Evolutionary conservation across 2,113 vertebrate species (phyloP), one percentile per base, ranked within the genome.

Genomic region (Emydocephalus ijimae): DNA sequence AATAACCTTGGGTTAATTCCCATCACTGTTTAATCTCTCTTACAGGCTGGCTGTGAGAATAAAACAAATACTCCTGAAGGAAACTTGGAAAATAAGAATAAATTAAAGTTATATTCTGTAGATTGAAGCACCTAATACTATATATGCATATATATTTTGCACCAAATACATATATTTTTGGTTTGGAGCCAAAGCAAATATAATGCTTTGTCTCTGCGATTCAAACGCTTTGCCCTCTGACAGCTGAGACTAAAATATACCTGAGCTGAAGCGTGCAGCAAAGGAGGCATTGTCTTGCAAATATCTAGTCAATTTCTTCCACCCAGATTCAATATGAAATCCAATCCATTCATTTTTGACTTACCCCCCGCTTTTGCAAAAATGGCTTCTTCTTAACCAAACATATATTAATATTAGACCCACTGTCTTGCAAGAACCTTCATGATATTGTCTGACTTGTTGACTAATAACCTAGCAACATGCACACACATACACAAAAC

Each of bases 401-500:
- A 91, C 3, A 69, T 4, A 69, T 54, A 91, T 96, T 94, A 94
- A 92, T 93, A 93, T 91, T 94, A 95, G 94, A 74, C 45, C 89
- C 88, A 43, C 26, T 95, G 95, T 96, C 93, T 94, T 92, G 43
- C 8, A 21, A 64, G 59, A 93, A 74, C 81, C 55, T 45, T 88
- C 59, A 50, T 86, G 91, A 90, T 9, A 93, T 34, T 4, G 94
- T 93, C 91, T 90, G 92, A 89, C 94, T 90, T 95, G 94, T 96
- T 97, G 96, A 97, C 94, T 95, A 95, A 96, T 96, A 97, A 90
- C 95, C 91, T 97, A 95, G 95, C 96, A 96, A 96, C 57, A 39
- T n/a, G 39, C 15, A 81, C 34, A 34, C 4, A 14, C 29, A 69
- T 12, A 5, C 29, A 69, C 61, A 69, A 5, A 69, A 69, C 0